These are phyloP conservation scores for Synanceia verrucosa DNA, from an alignment of 2,797 vertebrate species.

Conservation along the genomic window DNA sequence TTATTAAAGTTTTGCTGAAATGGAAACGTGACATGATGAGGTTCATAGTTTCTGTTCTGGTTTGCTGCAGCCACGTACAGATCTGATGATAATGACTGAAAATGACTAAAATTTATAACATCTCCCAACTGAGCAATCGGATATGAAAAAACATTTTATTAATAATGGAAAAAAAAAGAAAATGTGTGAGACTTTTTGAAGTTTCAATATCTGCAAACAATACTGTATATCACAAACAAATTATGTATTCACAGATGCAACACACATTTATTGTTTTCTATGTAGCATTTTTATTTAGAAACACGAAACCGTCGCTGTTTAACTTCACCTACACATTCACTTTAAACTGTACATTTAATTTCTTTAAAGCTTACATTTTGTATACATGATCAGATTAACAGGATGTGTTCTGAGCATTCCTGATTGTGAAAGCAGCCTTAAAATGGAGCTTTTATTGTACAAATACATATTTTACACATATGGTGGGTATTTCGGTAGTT, in stretches of 20 bases:
- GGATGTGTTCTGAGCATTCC: slow-evolving; percentile 11
- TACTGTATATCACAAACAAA: background rate
- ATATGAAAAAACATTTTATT: background rate
- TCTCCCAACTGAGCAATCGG: background rate
- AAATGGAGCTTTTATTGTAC: slow-evolving; percentile 53
- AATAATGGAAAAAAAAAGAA: no score
- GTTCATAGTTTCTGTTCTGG: background rate
- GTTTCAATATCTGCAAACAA: no score
- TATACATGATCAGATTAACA: slow-evolving; percentile 43
- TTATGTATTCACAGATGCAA: background rate
- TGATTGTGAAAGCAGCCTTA: slow-evolving; percentile 32
- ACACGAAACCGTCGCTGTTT: slow-evolving; percentile 47
- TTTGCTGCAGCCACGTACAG: background rate
- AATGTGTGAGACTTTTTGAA: no score
- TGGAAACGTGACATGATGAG: background rate
- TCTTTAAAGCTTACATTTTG: slow-evolving; percentile 20
- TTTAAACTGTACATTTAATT: slow-evolving; percentile 59
- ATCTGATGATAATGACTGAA: background rate
- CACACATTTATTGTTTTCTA: slow-evolving; percentile 22
- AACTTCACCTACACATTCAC: slow-evolving; percentile 45
- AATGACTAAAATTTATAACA: no score
- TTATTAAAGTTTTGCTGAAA: background rate
- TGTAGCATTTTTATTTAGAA: slow-evolving; percentile 66
- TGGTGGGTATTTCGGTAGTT: slow-evolving; percentile 9
- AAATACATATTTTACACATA: slow-evolving; percentile 60